Conservation (phyloP, 2,113 vertebrate species). For the Callipepla squamata region DNA sequence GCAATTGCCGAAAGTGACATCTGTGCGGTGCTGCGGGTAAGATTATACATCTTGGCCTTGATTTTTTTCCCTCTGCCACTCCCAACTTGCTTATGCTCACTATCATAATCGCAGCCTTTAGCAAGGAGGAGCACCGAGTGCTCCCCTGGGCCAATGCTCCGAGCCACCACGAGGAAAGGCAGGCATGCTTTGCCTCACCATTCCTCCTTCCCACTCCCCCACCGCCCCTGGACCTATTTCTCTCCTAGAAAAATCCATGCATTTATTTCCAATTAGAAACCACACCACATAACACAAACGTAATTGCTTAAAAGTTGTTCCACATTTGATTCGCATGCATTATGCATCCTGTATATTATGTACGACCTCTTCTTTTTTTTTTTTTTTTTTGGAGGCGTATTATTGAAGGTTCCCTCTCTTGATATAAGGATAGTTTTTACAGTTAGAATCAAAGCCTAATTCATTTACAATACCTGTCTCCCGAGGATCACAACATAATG, state of each 20-base stretch:
- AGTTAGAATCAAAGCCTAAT: slow-evolving; percentile 74
- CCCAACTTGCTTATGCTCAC: slow-evolving; percentile 50
- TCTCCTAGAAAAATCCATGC: slow-evolving; percentile 69
- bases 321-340: slow-evolving; percentile 78
- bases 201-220: background rate
- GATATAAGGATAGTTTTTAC: slow-evolving; percentile 68
- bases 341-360: slow-evolving; percentile 80
- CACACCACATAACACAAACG: slow-evolving; percentile 80
- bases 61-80: slow-evolving; percentile 55
- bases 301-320: slow-evolving; percentile 82
- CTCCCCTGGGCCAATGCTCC: slow-evolving; percentile 18
- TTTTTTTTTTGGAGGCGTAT: slow-evolving; percentile 32
- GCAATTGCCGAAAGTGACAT: slow-evolving; percentile 61
- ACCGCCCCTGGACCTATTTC: background rate
- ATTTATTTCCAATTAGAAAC: slow-evolving; percentile 79
- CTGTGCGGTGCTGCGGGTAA: slow-evolving; percentile 48
- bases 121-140: slow-evolving; percentile 4
- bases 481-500: slow-evolving; percentile 75
- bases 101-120: slow-evolving; percentile 36
- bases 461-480: slow-evolving; percentile 74
- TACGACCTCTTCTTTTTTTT: slow-evolving; percentile 49
- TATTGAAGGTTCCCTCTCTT: slow-evolving; percentile 61
- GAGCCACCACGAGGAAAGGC: no score
- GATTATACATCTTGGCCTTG: slow-evolving; percentile 18
- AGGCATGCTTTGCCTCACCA: background rate